phyloP scores from a whole-genome alignment of 2,888 invertebrate genomes.

The Cataglyphis altisquamis region DNA sequence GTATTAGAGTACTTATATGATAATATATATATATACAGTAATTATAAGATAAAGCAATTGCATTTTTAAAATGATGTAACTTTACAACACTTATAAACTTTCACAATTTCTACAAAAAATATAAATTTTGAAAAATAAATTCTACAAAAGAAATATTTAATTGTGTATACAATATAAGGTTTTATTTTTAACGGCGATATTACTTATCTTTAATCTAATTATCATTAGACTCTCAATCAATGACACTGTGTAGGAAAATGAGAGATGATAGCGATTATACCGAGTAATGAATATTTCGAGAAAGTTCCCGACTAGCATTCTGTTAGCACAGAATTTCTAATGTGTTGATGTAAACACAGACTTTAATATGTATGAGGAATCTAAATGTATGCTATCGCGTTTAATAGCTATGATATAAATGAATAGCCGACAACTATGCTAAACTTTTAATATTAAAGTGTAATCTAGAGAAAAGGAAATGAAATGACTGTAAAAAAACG shows the following conservation, averaged over 20 bases:
- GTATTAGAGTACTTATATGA: background rate
- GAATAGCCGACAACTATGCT: constrained; percentile 24
- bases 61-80: background rate
- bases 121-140: too few relatives aligned
- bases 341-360: constrained; percentile 27
- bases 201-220: background rate
- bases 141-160: background rate
- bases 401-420: constrained; percentile 21
- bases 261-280: background rate
- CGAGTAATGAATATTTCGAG: constrained; percentile 29
- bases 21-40: background rate
- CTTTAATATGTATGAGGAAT: constrained; percentile 41
- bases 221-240: background rate
- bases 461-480: background rate
- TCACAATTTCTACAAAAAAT: background rate
- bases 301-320: constrained; percentile 44
- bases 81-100: background rate
- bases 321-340: constrained; percentile 25
- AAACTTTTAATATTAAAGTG: constrained; percentile 8
- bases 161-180: background rate
- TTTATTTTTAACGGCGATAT: background rate
- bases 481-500: constrained; percentile 3
- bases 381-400: constrained; percentile 28
- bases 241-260: background rate
- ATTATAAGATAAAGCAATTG: constrained; percentile 4